Conservation (phyloP, 2,797 vertebrate genomes). For the Enteromius treurensis region DNA sequence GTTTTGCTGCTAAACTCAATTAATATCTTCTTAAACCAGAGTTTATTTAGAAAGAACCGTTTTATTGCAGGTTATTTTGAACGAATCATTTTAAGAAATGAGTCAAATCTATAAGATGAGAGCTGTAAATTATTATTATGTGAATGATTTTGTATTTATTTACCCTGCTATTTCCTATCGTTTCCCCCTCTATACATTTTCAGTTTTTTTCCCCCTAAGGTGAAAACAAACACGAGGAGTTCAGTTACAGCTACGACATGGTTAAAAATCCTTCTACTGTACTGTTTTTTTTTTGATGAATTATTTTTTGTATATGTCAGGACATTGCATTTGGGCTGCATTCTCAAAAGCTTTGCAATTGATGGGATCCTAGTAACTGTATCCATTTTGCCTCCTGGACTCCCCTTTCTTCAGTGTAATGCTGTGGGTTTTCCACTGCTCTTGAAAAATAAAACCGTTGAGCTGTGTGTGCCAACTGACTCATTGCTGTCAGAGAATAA, state of each 20-base stretch:
- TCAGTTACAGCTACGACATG: slow-evolving; percentile 15
- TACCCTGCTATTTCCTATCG: slow-evolving; percentile 64
- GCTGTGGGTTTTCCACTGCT: slow-evolving; percentile 70
- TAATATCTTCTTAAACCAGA: slow-evolving; percentile 41
- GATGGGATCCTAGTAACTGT: slow-evolving; percentile 43
- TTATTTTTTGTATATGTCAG: slow-evolving; percentile 26
- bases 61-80: slow-evolving; percentile 22
- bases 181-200: slow-evolving; percentile 63
- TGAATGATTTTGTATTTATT: slow-evolving; percentile 73
- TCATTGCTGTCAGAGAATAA: slow-evolving; percentile 50
- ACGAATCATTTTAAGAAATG: slow-evolving; percentile 22
- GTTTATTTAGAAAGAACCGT: slow-evolving; percentile 22
- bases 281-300: slow-evolving; percentile 4
- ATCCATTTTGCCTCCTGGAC: slow-evolving; percentile 37
- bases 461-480: slow-evolving; percentile 62
- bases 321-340: slow-evolving; percentile 45
- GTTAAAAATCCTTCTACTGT: slow-evolving; percentile 16
- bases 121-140: slow-evolving; percentile 61
- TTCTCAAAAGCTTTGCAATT: slow-evolving; percentile 46
- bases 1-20: slow-evolving; percentile 56
- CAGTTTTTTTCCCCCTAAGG: slow-evolving; percentile 5
- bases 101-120: slow-evolving; percentile 41
- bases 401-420: slow-evolving; percentile 57
- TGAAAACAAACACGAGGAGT: background rate
- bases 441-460: slow-evolving; percentile 80